Conservation (phyloP, 2,888 invertebrate species). For the Lasioglossum figueresi region DNA sequence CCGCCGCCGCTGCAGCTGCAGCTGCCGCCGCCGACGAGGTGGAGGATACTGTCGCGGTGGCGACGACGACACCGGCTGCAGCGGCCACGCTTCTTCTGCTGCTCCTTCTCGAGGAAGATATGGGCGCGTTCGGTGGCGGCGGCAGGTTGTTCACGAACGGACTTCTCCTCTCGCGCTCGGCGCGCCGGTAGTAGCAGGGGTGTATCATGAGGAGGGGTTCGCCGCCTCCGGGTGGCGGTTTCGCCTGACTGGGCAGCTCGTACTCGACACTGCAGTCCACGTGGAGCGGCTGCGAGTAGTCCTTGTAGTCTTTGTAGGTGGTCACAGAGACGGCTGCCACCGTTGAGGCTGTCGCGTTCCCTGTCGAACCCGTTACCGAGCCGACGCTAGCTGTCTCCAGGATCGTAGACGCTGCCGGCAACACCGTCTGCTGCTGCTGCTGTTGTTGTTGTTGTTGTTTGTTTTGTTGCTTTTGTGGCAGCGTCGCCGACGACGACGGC, state of each 20-base stretch:
- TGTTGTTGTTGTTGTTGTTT: slow-evolving; percentile 17
- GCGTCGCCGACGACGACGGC: background rate
- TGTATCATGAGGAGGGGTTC: slow-evolving; percentile 95
- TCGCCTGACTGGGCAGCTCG: slow-evolving; percentile 94
- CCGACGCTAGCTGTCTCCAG: slow-evolving; percentile 40
- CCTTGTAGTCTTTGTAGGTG: slow-evolving; percentile 85
- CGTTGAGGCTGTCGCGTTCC: slow-evolving; percentile 79
- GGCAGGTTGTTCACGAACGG: slow-evolving; percentile 94
- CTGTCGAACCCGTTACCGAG: slow-evolving; percentile 23
- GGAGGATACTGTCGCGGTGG: slow-evolving; percentile 47
- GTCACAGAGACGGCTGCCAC: slow-evolving; percentile 77
- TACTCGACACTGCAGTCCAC: slow-evolving; percentile 96
- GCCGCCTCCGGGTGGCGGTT: slow-evolving; percentile 92
- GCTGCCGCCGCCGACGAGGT: slow-evolving; percentile 53
- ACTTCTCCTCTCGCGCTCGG: slow-evolving; percentile 92
- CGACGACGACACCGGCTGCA: slow-evolving; percentile 69
- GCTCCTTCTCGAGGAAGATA: slow-evolving; percentile 72
- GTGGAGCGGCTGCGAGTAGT: slow-evolving; percentile 94
- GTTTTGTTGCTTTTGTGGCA: background rate
- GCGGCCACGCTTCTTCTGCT: slow-evolving; percentile 65
- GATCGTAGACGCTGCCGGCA: slow-evolving; percentile 67
- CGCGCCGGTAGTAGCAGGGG: slow-evolving; percentile 94
- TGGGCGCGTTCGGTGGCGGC: slow-evolving; percentile 81
- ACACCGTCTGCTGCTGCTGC: slow-evolving; percentile 62
- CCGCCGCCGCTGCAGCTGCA: slow-evolving; percentile 29